Evolutionary conservation across 37 sponge, comb jelly and placozoan species (phyloP).

Genomic region (Ianthella basta): DNA sequence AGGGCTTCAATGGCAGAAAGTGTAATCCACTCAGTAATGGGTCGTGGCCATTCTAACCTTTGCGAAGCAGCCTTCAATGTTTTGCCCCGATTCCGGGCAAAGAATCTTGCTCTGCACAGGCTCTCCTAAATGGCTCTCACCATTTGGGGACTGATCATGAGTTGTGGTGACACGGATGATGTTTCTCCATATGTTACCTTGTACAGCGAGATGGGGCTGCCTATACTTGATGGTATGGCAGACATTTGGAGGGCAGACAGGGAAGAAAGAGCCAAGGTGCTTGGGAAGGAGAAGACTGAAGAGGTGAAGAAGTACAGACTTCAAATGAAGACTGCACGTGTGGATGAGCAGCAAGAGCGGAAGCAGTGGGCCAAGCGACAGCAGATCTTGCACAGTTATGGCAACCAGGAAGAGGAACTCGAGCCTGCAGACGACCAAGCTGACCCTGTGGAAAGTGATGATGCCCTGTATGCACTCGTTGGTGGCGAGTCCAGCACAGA

Average conservation of each 20-base stretch:
- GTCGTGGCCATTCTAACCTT: conserved; percentile 29
- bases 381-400: conserved; percentile 8
- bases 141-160: conserved; percentile 14
- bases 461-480: not conserved
- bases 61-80: conserved; percentile 34
- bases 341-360: conserved; percentile 7
- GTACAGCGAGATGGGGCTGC: conserved; percentile 3
- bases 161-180: not conserved
- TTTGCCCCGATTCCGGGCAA: conserved; percentile 16
- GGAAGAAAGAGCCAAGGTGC: not conserved
- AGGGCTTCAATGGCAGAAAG: conserved; percentile 14
- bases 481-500: not conserved
- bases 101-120: conserved; percentile 1
- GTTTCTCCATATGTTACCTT: not conserved
- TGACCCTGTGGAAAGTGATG: not conserved
- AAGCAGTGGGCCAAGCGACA: conserved; percentile 3
- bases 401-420: not conserved
- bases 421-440: not conserved
- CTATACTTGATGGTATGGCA: conserved; percentile 20
- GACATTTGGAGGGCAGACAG: not conserved
- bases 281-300: conserved; percentile 5
- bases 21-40: conserved; percentile 23
- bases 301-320: not conserved
- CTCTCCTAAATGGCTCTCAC: not conserved
- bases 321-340: not conserved